phyloP scores from a whole-genome alignment of 2,113 vertebrate genomes.

The Coturnix japonica region DNA sequence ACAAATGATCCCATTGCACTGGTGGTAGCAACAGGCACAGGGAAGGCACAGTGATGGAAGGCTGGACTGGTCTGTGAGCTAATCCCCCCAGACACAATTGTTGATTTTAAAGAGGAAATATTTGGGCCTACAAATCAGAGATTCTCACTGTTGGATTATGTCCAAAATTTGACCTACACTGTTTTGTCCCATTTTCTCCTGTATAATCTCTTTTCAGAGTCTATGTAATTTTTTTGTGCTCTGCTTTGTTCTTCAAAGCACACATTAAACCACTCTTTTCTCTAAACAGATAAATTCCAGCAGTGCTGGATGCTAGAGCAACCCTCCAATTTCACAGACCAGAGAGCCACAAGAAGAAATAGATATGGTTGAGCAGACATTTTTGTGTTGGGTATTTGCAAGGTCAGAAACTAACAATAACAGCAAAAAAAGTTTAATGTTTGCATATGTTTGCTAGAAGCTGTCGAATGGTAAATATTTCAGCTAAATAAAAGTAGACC shows the following conservation, averaged over 20 bases:
- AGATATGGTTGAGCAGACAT: neutral
- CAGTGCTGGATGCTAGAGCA: constrained; percentile 16
- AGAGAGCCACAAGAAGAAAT: constrained; percentile 40
- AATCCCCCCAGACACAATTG: neutral
- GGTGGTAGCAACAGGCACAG: neutral
- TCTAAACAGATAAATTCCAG: constrained; percentile 55
- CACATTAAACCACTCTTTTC: constrained; percentile 8
- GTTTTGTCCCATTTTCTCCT: constrained; percentile 12
- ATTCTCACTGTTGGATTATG: neutral
- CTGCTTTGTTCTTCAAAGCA: constrained; percentile 54
- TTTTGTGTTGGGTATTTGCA: constrained; percentile 1
- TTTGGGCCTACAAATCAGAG: neutral
- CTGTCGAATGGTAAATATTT: neutral
- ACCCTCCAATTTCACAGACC: constrained; percentile 54
- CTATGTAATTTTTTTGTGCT: constrained; percentile 12
- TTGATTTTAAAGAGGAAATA: neutral
- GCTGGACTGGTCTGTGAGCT: neutral
- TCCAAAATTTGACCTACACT: neutral
- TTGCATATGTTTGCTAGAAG: neutral
- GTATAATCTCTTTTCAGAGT: neutral
- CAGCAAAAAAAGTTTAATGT: neutral
- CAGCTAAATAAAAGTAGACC: neutral
- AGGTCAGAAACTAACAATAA: constrained; percentile 14
- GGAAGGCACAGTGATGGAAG: neutral
- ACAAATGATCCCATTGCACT: neutral